Evolutionary conservation across 35 echinoderm and acorn worm genomes (phyloP).

Genomic region (Stichopus chloronotus): DNA sequence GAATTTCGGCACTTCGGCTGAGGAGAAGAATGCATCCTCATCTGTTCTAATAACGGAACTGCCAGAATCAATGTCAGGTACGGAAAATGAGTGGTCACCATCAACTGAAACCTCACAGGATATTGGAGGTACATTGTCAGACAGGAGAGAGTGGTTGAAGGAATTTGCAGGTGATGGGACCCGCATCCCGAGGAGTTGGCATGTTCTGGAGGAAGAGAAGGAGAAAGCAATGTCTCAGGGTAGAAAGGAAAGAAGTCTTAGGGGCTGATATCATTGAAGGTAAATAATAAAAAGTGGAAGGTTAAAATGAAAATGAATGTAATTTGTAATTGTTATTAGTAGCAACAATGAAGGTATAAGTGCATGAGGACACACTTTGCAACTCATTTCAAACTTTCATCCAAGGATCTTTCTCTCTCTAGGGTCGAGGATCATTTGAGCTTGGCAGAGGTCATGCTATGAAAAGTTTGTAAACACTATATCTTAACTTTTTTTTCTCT

Average conservation of each 20-base stretch:
- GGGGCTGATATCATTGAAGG: background rate
- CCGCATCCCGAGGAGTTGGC: conserved; percentile 74
- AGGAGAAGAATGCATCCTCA: background rate
- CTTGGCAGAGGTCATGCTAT: no score
- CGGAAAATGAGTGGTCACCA: background rate
- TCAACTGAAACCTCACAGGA: conserved; percentile 17
- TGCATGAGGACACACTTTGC: no score
- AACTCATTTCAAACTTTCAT: no score
- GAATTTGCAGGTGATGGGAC: conserved; percentile 53
- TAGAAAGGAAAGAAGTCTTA: background rate
- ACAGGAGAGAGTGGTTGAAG: background rate
- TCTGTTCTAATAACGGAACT: conserved; percentile 37
- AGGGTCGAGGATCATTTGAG: no score
- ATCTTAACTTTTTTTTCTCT: no score
- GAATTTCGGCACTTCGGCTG: background rate
- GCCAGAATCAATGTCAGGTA: background rate
- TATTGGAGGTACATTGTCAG: background rate
- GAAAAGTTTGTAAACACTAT: no score
- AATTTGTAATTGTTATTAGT: background rate
- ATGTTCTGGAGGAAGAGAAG: conserved; percentile 52
- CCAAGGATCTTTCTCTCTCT: no score
- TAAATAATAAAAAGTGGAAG: background rate
- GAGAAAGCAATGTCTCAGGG: background rate
- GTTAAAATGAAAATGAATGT: background rate
- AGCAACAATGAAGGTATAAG: background rate